Evolutionary conservation across 1,140 invertebrate species (phyloP), one percentile per base, ranked within the genome.

Genomic region (Lordiphosa clarofinis): DNA sequence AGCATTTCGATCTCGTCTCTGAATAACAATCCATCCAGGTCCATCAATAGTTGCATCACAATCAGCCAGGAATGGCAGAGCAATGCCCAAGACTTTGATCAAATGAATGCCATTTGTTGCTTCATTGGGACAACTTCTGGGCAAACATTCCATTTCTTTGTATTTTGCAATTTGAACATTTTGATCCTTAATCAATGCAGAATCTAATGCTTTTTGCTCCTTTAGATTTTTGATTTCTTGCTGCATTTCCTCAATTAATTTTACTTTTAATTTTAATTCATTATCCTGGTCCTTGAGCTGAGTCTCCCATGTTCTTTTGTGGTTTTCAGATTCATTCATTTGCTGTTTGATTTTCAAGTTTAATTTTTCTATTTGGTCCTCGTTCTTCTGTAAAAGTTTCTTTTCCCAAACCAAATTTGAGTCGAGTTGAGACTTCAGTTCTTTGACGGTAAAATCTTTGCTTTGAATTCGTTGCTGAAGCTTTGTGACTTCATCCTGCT

Each of bases 11-110:
- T n/a, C n/a, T n/a, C n/a, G 89, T 36, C 91, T 92, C 84, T 93
- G 92, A 48, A 93, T 86, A 0, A 90, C 90, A 35, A 90, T 92
- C 92, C 92, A 93, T 0, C 91, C 92, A 11, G 13, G 7, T 6
- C 12, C 3, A 12, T 13, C 8, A 5, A 39, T 13, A 13, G n/a
- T 39, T 39, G 37, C 5, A 4, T 28, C 24, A 4, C 24, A 28
- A 28, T 28, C 24, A 28, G 24, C 24, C 24, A 28, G 6, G 6
- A 28, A 28, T 28, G 24, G 24, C 6, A 4, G 0, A 1, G 24
- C 24, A 28, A 28, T 7, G 12, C 12, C 37, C 11, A 39, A 13
- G 4, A 6, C 2, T 39, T 39, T 11, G 2, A 11, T n/a, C 2
- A 5, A 11, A 38, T 38, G 1, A 6, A 11, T 11, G 37, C 10